Base-by-base conservation (phyloP, 2,797 vertebrate genomes). In the Rallus crepitans region DNA sequence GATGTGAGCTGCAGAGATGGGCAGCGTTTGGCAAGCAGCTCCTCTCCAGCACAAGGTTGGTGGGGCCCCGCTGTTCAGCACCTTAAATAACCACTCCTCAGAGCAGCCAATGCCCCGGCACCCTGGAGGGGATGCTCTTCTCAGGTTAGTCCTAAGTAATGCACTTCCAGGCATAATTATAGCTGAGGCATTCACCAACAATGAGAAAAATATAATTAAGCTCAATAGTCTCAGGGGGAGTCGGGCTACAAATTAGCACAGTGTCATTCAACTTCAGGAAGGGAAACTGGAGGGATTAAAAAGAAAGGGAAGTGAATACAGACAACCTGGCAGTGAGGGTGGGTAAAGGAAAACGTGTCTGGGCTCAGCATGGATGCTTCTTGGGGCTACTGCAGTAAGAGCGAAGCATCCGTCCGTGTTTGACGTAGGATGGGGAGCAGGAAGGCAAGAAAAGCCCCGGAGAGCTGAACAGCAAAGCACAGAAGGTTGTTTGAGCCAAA, bases 131-230 rank as follows among this genome's bases (percentile, higher is more conserved):
- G 88, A 77, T 70, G 57, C 56, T 71, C 31, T 40, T 77, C 76
- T 48, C 61, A 25, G 84, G 89, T 93, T 89, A 96, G 82, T 88
- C 85, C 96, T 94, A 97, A 97, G n/a, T 96, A 96, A 85, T 21
- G 77, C 87, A 59, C 87, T 79, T 83, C 76, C 72, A 56, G 69
- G n/a, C 72, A 1, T 93, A 96, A 94, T 97, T 97, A 96, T 10
- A 90, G 59, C 91, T 6, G 0, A 93, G 93, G 84, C 85, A 4
- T 69, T 87, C 82, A 87, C 85, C 83, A 23, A 28, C 2, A 52
- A 45, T 5, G 69, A 91, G 94, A 81, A 88, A 95, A 95, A 91
- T 83, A 83, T 94, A 97, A 97, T 97, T 96, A 97, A 96, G 40
- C 80, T 93, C 66, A 12, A 12, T 6, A 2, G 60, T 86, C 96